Conservation (phyloP, 2,888 invertebrate species). For the Eristalinus aeneus region DNA sequence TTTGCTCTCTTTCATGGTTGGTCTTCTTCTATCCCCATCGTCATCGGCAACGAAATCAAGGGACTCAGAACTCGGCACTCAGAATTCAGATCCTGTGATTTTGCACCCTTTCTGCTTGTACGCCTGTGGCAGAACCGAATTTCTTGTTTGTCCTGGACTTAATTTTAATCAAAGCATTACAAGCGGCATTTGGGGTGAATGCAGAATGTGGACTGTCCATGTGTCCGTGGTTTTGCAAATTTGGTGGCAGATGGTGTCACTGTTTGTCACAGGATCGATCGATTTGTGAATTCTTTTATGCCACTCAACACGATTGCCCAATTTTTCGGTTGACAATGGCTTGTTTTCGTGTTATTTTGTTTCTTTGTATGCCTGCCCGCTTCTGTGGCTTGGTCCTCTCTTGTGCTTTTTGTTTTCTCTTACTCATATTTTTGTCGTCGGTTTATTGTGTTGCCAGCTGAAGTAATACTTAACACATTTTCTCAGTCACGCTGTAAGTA, state of each 20-base stretch:
- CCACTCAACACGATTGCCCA: conserved; percentile 54
- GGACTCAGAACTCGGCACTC: background rate
- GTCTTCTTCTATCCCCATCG: conserved; percentile 23
- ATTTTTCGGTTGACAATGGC: conserved; percentile 54
- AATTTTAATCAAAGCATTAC: conserved; percentile 68
- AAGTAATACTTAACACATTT: conserved; percentile 73
- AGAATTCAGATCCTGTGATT: background rate
- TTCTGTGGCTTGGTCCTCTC: conserved; percentile 26
- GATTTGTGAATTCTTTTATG: conserved; percentile 52
- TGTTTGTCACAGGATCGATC: conserved; percentile 52
- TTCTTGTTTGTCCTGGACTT: conserved; percentile 62
- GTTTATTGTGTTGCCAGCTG: conserved; percentile 64
- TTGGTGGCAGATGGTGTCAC: conserved; percentile 65
- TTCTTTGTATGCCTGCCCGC: conserved; percentile 8
- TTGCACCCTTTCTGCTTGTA: background rate
- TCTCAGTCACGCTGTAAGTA: conserved; percentile 72
- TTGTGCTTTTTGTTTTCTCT: conserved; percentile 48
- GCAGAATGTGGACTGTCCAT: conserved; percentile 15
- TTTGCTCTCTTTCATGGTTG: conserved; percentile 56
- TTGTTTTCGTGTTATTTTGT: background rate
- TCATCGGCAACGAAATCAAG: conserved; percentile 24
- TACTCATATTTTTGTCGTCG: conserved; percentile 13
- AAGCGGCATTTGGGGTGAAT: conserved; percentile 41
- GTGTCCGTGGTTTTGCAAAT: conserved; percentile 51
- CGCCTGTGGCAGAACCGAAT: conserved; percentile 29